A percentile compares a stretch with the other conserved stretches of the same genome.
Evolutionary conservation across 2,113 vertebrate species (phyloP).

Genomic region (Pholis gunnellus): DNA sequence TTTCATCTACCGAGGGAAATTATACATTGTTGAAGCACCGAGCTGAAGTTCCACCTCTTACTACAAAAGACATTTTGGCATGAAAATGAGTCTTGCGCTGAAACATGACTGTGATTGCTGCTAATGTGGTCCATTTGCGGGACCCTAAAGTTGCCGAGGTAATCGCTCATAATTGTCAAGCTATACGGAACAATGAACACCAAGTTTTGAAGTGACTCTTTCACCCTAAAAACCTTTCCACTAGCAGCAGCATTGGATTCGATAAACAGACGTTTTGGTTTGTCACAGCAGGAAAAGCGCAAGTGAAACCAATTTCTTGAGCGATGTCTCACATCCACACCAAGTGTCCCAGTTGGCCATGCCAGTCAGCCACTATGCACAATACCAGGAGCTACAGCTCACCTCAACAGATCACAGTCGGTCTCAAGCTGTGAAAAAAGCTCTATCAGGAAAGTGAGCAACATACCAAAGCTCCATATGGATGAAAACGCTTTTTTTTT

Average conservation of each 20-base stretch:
- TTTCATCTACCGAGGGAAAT: constrained; percentile 10
- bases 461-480: background rate
- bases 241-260: background rate
- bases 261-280: background rate
- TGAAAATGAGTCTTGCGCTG: constrained; percentile 12
- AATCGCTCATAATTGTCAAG: constrained; percentile 9
- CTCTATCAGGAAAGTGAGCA: background rate
- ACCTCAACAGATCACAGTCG: background rate
- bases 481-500: background rate
- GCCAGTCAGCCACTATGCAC: background rate
- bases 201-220: constrained; percentile 9
- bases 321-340: background rate
- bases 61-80: constrained; percentile 14
- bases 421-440: background rate
- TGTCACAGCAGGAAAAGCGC: background rate
- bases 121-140: constrained; percentile 11
- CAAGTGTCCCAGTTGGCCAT: background rate
- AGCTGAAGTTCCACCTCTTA: constrained; percentile 8
- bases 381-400: background rate
- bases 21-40: background rate
- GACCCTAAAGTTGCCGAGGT: constrained; percentile 9
- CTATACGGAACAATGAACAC: constrained; percentile 19
- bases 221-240: background rate
- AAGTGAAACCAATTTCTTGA: background rate
- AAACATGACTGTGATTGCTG: constrained; percentile 36